Conservation (phyloP, 1,140 invertebrate genomes). For the Diorhabda sublineata region DNA sequence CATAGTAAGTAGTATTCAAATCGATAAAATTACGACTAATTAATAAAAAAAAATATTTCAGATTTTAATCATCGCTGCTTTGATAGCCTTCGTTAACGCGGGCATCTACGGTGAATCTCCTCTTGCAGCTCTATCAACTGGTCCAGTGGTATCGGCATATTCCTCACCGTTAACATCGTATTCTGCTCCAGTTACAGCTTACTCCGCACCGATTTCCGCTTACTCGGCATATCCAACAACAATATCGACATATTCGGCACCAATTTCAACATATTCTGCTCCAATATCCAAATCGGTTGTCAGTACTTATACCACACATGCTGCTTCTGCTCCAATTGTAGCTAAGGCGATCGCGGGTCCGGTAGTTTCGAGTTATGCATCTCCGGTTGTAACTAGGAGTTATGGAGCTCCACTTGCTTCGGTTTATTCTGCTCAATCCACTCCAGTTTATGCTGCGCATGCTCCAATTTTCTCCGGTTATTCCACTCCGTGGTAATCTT, state of each 20-base stretch:
- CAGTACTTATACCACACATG: constrained; percentile 7
- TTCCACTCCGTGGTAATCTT: constrained; percentile 48
- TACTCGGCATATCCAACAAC: neutral
- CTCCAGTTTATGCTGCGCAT: constrained; percentile 26
- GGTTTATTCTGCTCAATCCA: constrained; percentile 27
- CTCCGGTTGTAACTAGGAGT: constrained; percentile 10
- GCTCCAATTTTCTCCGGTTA: constrained; percentile 48
- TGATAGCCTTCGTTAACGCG: constrained; percentile 39
- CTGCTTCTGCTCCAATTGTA: neutral
- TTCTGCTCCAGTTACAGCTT: neutral
- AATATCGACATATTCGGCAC: constrained; percentile 14
- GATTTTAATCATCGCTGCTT: constrained; percentile 34
- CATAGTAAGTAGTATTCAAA: neutral
- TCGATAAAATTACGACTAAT: too few relatives aligned
- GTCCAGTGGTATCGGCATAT: constrained; percentile 36
- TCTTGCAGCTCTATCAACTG: constrained; percentile 52
- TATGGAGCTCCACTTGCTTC: neutral
- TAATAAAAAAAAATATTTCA: constrained; percentile 17
- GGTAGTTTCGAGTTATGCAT: constrained; percentile 5
- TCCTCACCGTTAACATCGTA: constrained; percentile 19
- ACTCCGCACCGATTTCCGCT: neutral
- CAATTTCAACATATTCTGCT: neutral
- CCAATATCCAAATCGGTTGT: neutral
- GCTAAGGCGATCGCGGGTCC: neutral
- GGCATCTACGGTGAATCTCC: constrained; percentile 29